phyloP scores from a whole-genome alignment of 2,797 vertebrate genomes.

The Argya squamiceps region DNA sequence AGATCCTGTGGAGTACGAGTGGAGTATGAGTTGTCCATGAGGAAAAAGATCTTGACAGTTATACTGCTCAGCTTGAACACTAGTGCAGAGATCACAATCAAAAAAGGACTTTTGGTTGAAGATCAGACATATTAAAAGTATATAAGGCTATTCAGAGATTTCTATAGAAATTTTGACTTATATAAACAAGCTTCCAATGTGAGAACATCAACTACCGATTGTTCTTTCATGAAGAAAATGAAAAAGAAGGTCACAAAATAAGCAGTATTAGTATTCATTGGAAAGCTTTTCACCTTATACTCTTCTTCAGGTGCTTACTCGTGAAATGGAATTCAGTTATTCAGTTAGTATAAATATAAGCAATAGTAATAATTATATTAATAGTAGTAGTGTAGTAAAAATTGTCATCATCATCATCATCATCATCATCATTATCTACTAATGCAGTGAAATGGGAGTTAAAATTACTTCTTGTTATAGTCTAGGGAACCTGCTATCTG shows the following conservation, averaged over 20 bases:
- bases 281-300: neutral
- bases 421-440: neutral
- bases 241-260: neutral
- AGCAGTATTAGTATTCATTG: neutral
- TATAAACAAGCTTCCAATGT: neutral
- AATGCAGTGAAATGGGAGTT: neutral
- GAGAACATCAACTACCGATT: neutral
- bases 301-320: neutral
- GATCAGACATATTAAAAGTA: neutral
- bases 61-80: neutral
- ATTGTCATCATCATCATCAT: neutral
- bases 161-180: neutral
- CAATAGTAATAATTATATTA: neutral
- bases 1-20: neutral
- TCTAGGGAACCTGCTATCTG: neutral
- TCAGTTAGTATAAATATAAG: neutral
- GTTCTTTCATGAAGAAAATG: fast-evolving
- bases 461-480: neutral
- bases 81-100: neutral
- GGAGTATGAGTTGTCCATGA: neutral
- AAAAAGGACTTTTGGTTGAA: neutral
- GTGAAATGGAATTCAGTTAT: neutral
- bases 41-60: neutral
- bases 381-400: neutral
- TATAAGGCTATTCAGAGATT: neutral